Evolutionary conservation across 2,888 invertebrate genomes (phyloP).

Genomic region (Alviniconcha strummeri): DNA sequence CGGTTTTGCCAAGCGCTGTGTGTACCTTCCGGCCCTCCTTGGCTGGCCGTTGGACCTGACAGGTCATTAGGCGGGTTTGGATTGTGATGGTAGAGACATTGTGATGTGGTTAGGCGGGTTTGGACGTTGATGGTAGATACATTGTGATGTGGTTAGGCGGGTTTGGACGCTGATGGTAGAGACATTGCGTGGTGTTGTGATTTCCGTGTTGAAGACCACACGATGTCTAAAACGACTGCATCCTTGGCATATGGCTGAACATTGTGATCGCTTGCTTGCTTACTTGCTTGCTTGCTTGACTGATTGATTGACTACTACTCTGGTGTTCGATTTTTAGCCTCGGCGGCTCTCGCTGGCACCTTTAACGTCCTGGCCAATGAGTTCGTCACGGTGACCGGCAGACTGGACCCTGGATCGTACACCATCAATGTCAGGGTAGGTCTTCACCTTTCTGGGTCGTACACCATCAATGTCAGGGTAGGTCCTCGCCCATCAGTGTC

Average conservation of each 20-base stretch:
- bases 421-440: slow-evolving; percentile 39
- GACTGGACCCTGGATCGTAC: slow-evolving; percentile 25
- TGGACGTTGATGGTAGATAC: too few species aligned
- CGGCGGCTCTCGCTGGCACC: not conserved
- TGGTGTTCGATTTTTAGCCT: not conserved
- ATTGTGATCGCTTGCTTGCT: not conserved
- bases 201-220: too few species aligned
- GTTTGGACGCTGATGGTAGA: too few species aligned
- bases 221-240: too few species aligned
- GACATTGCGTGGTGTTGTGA: too few species aligned
- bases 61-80: not conserved
- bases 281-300: not conserved
- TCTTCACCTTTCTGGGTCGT: not conserved
- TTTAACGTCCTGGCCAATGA: slow-evolving; percentile 34
- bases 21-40: too few species aligned
- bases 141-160: too few species aligned
- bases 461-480: slow-evolving; percentile 39
- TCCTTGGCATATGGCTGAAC: not conserved
- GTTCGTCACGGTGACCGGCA: slow-evolving; percentile 22
- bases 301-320: not conserved
- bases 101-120: too few species aligned
- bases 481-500: not conserved
- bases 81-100: not conserved
- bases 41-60: not conserved
- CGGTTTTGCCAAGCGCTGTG: too few species aligned